Base-by-base conservation (phyloP, 2,888 invertebrate genomes). In the Ennomos fuscantarius region DNA sequence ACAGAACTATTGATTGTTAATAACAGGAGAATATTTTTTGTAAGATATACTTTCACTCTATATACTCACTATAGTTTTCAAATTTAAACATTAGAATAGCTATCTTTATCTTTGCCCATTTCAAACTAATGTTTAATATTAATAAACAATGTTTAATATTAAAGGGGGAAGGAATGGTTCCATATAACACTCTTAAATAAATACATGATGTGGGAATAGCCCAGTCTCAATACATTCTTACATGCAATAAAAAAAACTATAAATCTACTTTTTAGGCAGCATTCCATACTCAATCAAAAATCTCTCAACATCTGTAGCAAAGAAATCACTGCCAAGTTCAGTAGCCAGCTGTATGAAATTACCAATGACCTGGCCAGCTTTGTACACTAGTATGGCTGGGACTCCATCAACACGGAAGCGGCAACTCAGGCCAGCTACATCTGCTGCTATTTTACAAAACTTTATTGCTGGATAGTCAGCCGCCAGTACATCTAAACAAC, bases 311-410 rank as follows among this genome's bases (percentile, higher is more conserved):
- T 99, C 99, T 34, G 95, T 95, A 3, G 97, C 94, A 87, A 94
- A 97, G 87, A 99, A 99, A 78, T 98, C 97, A 77, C 95, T 95
- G 0, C 98, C 98, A 47, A 99, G 93, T 77, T 97, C 97, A 74
- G 97, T 95, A 0, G 96, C 95, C 10, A 99, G 81, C 50, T 96
- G 94, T 0, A 99, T 95, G 89, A 98, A 99, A 87, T 98, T 99
- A 0, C 98, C 98, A 76, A 99, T 95, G 6, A 99, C 91, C 76
- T 96, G 96, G 3, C 98, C 97, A 39, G 93, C 95, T 89, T 98
- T 98, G 82, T 99, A 99, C 0, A 97, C 95, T 36, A 99, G 89
- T 50, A 99, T 84, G 1, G 99, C 98, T 10, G 99, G 99, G 0
- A 99, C 95, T 15, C 98, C 99, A 71, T 95, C 95, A 24, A 94